These are phyloP conservation scores for Delichon dasypus DNA, from an alignment of 2,797 vertebrate species.

Conservation along the genomic window DNA sequence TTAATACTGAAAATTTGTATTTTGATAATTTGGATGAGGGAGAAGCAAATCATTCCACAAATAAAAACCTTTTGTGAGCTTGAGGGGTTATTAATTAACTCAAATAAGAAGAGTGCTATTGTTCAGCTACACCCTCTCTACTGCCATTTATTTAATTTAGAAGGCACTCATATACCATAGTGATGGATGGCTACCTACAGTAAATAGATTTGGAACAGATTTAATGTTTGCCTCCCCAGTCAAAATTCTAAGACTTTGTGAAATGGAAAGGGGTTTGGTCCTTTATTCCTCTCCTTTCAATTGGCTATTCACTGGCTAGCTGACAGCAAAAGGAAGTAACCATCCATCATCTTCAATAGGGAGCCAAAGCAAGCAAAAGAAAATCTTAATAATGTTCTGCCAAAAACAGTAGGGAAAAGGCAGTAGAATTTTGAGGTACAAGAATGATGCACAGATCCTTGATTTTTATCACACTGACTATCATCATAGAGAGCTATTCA, in stretches of 20 bases:
- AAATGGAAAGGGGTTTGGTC: conserved; percentile 4
- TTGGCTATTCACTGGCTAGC: background rate
- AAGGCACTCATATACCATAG: background rate
- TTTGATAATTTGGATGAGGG: background rate
- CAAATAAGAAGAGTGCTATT: background rate
- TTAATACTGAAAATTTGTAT: background rate
- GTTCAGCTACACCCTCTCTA: background rate
- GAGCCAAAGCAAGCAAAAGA: background rate
- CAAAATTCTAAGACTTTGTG: background rate
- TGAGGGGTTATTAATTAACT: background rate
- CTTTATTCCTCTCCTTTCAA: background rate
- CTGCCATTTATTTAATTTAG: conserved; percentile 11
- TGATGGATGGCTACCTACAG: background rate
- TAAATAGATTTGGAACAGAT: conserved; percentile 16
- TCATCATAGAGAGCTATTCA: background rate
- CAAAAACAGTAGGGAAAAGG: background rate
- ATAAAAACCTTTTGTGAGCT: background rate
- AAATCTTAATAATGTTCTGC: conserved; percentile 20
- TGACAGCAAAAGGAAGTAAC: conserved; percentile 10
- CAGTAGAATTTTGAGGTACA: background rate
- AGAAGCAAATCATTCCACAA: background rate
- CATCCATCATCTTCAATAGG: background rate
- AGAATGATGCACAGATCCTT: background rate
- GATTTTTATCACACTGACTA: conserved; percentile 32
- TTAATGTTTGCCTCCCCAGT: background rate